Evolutionary conservation across 2,888 invertebrate species (phyloP).

Genomic region (Drosophila monieri): DNA sequence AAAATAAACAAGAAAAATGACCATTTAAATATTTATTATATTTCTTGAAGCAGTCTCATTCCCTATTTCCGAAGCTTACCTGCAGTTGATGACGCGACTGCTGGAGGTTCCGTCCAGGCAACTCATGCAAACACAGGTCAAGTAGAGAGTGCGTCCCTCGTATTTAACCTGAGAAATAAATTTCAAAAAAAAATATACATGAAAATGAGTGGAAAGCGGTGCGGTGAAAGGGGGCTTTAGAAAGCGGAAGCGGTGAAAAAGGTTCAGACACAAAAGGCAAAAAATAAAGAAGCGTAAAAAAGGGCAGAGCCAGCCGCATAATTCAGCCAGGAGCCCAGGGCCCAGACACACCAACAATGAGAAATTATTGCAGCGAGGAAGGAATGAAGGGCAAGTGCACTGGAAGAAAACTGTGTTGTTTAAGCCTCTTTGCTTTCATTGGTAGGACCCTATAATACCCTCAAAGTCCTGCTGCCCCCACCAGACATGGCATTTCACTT

Average conservation of each 20-base stretch:
- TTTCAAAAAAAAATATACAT: not conserved
- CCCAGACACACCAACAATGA: slow-evolving; percentile 49
- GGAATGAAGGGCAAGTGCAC: slow-evolving; percentile 13
- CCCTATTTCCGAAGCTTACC: slow-evolving; percentile 79
- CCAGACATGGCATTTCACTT: slow-evolving; percentile 22
- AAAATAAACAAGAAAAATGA: not conserved
- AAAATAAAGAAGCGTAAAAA: slow-evolving; percentile 4
- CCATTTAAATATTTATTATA: slow-evolving; percentile 7
- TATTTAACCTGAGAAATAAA: slow-evolving; percentile 91
- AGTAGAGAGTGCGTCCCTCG: slow-evolving; percentile 94
- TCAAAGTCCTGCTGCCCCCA: slow-evolving; percentile 1
- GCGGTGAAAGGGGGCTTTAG: slow-evolving; percentile 15
- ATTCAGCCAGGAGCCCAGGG: slow-evolving; percentile 55
- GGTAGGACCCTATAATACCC: slow-evolving; percentile 8
- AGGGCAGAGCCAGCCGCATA: slow-evolving; percentile 54
- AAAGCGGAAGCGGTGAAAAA: slow-evolving; percentile 41
- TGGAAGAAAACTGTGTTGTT: not conserved
- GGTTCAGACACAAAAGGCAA: slow-evolving; percentile 34
- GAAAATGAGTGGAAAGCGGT: not conserved
- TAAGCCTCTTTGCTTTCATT: not conserved
- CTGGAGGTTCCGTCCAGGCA: slow-evolving; percentile 94
- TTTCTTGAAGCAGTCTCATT: not conserved
- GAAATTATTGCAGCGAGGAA: slow-evolving; percentile 67
- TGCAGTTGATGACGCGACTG: slow-evolving; percentile 91
- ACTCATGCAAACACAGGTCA: slow-evolving; percentile 97